Percentiles rank a stretch among this genome's conserved stretches.
phyloP scores from a whole-genome alignment of 1,140 invertebrate genomes.

The Ostrea edulis region DNA sequence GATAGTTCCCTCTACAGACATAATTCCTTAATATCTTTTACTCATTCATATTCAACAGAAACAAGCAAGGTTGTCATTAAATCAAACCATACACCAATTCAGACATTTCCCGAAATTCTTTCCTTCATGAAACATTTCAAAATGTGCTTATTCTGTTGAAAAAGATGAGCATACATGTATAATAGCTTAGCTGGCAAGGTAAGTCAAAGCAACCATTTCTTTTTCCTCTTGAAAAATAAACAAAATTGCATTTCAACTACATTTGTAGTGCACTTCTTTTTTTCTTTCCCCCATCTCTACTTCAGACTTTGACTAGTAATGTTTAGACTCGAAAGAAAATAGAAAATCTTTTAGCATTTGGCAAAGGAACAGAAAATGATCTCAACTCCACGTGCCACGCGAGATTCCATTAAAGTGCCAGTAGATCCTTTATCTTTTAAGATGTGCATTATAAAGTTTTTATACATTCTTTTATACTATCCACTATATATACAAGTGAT shows the following conservation, averaged over 20 bases:
- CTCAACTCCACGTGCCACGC: constrained; percentile 11
- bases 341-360: constrained; percentile 23
- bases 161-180: background rate
- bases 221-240: background rate
- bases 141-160: background rate
- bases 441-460: constrained; percentile 8
- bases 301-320: constrained; percentile 26
- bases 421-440: constrained; percentile 21
- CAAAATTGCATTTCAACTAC: background rate
- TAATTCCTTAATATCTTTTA: no score
- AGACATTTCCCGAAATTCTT: no score
- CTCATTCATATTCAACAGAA: no score
- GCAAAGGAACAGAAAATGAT: constrained; percentile 34
- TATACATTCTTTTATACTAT: background rate
- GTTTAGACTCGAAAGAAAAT: constrained; percentile 34
- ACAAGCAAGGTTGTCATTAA: no score
- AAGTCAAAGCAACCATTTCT: constrained; percentile 10
- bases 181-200: constrained; percentile 5
- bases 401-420: constrained; percentile 34
- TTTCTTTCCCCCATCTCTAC: background rate
- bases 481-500: background rate
- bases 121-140: no score
- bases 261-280: constrained; percentile 2
- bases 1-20: no score
- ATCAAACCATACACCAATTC: no score